A percentile compares a stretch with the other conserved stretches of the same genome.
Conservation (phyloP, 2,888 invertebrate species). For the Polyommatus iphigenia region DNA sequence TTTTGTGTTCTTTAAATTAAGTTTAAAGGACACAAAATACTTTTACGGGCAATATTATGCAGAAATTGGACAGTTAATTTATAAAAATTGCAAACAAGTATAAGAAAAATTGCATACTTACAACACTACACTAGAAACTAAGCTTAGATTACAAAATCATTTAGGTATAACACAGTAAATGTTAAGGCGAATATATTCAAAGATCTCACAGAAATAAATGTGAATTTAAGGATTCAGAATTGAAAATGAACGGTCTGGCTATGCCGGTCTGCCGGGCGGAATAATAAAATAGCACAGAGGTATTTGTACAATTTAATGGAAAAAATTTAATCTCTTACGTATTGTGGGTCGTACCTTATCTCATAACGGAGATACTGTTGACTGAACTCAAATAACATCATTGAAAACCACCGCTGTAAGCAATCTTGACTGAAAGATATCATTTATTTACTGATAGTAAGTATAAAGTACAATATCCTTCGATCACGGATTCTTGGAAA, state of each 20-base stretch:
- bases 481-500: no score
- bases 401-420: neutral
- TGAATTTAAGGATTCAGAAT: conserved; percentile 29
- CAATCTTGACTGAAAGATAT: neutral
- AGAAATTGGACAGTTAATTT: no score
- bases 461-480: no score
- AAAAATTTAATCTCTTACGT: conserved; percentile 20
- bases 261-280: conserved; percentile 16
- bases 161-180: neutral
- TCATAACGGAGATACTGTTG: neutral
- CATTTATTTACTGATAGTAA: neutral
- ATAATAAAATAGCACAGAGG: conserved; percentile 26
- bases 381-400: neutral
- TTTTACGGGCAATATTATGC: no score
- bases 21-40: no score
- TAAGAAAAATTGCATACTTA: neutral
- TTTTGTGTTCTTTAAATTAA: no score
- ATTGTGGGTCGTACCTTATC: neutral
- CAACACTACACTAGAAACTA: neutral
- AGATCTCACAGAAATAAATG: conserved; percentile 19
- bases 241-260: conserved; percentile 26
- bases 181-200: conserved; percentile 15
- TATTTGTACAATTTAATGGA: conserved; percentile 30
- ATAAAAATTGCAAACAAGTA: no score
- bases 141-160: neutral